Base-by-base conservation (phyloP, 2,797 vertebrate species). In the Centropyge bicolor region DNA sequence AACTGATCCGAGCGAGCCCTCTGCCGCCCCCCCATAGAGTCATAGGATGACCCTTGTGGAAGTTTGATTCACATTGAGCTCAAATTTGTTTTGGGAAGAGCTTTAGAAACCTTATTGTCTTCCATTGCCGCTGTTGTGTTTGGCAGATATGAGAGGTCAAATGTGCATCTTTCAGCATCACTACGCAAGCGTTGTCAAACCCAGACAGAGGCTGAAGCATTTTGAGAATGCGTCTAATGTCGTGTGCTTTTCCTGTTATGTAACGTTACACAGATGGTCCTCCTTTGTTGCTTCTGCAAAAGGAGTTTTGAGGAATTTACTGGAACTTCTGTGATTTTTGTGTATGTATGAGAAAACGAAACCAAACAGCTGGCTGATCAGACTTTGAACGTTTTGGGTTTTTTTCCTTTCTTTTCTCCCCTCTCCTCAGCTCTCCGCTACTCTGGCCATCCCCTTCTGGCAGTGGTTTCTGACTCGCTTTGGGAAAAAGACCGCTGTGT, bases 391-490 rank as follows among this genome's bases (percentile, higher is more conserved):
- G 20, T 67, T 41, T 61, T n/a, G n/a, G n/a, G n/a, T n/a, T n/a
- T n/a, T n/a, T n/a, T n/a, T n/a, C n/a, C n/a, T n/a, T 40, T 24
- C 14, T 8, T 22, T 71, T 31, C 4, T 4, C 27, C 27, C 27
- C 48, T 12, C 57, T 20, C 65, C 82, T 22, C 93, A 96, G 96
- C 86, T 99, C 71, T 97, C 98, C 0, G 98, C 98, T 72, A 98
- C 97, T 0, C 82, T 99, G 88, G 95, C 97, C 77, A 98, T 99
- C 75, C 98, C 98, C 4, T 88, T 99, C 92, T 99, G 98, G 98
- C 98, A 99, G 86, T 99, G 98, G 98, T 99, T 99, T 80, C 95
- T 99, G 27, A 97, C 95, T 9, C 96, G 92, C 65, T 99, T 98
- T 87, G 98, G 98, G 74, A 99, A 99, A 92, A 99, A 99, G 95